Evolutionary conservation across 2,113 vertebrate genomes (phyloP), one percentile per base, ranked within the genome.

Genomic region (Piaya cayana): DNA sequence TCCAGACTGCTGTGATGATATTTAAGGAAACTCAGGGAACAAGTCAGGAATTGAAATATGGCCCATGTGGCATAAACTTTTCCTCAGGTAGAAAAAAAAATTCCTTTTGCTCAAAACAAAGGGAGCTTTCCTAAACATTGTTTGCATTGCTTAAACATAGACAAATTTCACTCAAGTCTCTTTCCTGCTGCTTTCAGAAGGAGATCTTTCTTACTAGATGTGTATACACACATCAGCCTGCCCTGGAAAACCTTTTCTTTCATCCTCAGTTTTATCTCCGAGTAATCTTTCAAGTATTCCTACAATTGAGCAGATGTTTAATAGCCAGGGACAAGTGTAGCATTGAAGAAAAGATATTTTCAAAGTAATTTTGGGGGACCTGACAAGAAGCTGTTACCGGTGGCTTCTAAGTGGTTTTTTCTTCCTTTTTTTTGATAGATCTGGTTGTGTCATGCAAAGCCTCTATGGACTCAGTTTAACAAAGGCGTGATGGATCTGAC

Each of bases 371-470:
- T 87, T 27, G 78, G 74, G 63, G 58, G 72, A 74, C 71, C 64
- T 91, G 89, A 93, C 67, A 55, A 62, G 65, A 89, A 42, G 91
- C 81, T 79, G 58, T 79, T 29, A 27, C 70, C 49, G 36, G 30
- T 90, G 90, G 39, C 39, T 72, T 49, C 75, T 82, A 79, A 94
- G 74, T 69, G 62, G n/a, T n/a, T 75, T 94, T 96, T 94, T 91
- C 82, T 49, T 80, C 75, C 59, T 71, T 53, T 95, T 53, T 95
- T 93, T 93, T 94, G 85, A 87, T 91, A 62, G 84, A 94, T 93
- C 71, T 88, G 82, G 82, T 49, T 37, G 50, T 94, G 88, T 92
- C 90, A 90, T 77, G 79, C 21, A 12, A 74, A 88, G 37, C 80
- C 87, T 90, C 82, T 30, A 5, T 3, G 71, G 76, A 39, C 65